phyloP scores from a whole-genome alignment of 2,797 vertebrate species.

The Synaphobranchus kaupii region DNA sequence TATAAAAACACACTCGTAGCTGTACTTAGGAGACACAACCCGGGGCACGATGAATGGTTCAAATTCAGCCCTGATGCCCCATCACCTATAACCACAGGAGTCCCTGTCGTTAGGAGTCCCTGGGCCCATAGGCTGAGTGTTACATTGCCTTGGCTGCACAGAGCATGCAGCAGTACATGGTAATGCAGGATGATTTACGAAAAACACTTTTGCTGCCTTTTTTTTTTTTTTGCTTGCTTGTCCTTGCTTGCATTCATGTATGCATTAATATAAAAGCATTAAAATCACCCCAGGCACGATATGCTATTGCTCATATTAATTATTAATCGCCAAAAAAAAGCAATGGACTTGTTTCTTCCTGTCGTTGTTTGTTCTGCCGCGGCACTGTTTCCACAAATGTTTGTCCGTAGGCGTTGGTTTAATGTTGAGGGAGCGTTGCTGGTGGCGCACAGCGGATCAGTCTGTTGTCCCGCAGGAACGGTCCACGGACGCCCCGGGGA shows the following conservation, averaged over 20 bases:
- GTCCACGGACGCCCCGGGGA: background rate
- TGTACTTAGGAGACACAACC: background rate
- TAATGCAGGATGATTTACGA: background rate
- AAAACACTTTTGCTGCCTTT: too few relatives aligned
- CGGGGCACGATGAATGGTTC: background rate
- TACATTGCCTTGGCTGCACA: background rate
- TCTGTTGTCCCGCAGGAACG: background rate
- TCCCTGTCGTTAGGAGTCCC: background rate
- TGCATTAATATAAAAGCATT: slow-evolving; percentile 3
- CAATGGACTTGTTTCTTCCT: background rate
- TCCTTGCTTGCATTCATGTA: background rate
- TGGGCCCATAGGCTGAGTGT: background rate
- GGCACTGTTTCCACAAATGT: background rate
- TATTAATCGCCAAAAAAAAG: background rate
- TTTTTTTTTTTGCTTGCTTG: background rate
- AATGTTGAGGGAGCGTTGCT: background rate
- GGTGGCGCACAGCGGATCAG: background rate
- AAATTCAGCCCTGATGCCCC: background rate
- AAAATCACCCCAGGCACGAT: background rate
- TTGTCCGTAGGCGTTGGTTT: background rate
- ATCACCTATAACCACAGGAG: background rate
- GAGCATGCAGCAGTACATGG: background rate
- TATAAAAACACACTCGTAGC: background rate
- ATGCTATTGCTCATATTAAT: background rate
- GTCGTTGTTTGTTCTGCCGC: background rate